Evolutionary conservation across 2,113 vertebrate species (phyloP).

Genomic region (Alethe castanea): DNA sequence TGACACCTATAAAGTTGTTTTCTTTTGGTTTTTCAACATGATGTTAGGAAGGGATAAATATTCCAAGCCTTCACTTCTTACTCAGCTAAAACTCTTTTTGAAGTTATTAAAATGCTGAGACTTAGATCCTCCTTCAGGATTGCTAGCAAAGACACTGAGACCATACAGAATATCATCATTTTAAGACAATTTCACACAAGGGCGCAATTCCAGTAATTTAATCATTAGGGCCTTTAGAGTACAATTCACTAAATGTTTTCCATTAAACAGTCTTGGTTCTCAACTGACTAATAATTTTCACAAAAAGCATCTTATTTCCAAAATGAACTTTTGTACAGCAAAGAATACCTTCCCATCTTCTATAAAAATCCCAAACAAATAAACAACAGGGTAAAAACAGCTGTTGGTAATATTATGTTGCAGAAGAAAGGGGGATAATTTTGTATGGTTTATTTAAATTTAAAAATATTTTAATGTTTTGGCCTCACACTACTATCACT

Average conservation of each 20-base stretch:
- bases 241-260: neutral
- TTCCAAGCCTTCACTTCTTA: neutral
- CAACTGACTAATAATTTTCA: neutral
- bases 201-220: neutral
- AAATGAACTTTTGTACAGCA: neutral
- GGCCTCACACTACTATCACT: neutral
- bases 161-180: neutral
- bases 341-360: rapidly evolving
- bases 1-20: neutral
- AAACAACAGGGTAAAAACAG: neutral
- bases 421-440: neutral
- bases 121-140: constrained; percentile 14
- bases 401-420: neutral
- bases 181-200: neutral
- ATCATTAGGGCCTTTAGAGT: neutral
- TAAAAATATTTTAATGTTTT: neutral
- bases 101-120: constrained; percentile 17
- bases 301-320: neutral
- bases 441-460: neutral
- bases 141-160: neutral
- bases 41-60: constrained; percentile 11
- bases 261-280: neutral
- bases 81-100: constrained; percentile 15
- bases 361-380: neutral
- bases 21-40: neutral